Evolutionary conservation across 2,113 vertebrate genomes (phyloP), one percentile per base, ranked within the genome.

Genomic region (Carollia perspicillata): DNA sequence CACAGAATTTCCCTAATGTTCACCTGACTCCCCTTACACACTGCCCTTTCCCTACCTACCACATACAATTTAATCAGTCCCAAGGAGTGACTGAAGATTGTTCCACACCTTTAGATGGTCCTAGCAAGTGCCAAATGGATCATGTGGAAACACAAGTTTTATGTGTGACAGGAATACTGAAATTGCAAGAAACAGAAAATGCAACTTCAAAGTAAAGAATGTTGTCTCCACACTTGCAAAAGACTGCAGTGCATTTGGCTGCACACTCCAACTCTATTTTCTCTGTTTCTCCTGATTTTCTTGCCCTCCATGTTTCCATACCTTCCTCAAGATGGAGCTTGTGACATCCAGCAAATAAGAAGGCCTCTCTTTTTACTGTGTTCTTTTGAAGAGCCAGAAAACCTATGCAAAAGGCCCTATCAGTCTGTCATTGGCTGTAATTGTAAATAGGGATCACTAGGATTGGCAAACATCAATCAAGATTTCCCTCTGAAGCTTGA

Each of bases 311-410:
- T 65, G 18, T 87, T 53, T 87, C 49, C 7, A 40, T 37, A 47
- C 23, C 16, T 60, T 40, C 4, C 14, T 49, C 1, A 3, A 84
- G 11, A 4, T 44, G 2, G 4, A 55, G 6, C n/a, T 88, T 9
- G 22, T 2, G 69, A 68, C 12, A 47, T 30, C 4, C 28, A 81
- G 26, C 37, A 5, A 35, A 72, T 42, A 2, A 35, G 75, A 60
- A 65, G 6, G 0, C 0, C 2, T 17, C 6, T 42, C 37, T 37
- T 63, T 20, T 60, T 53, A 1, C 0, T 42, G 4, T 0, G 28
- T 65, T 72, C 53, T 86, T 66, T 3, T 26, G 44, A 40, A 75
- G 60, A 69, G 22, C 1, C 58, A 60, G 4, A 18, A 33, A 87
- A 71, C 3, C 18, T 80, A 37, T 28, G 4, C 20, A 77, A 42